These are phyloP conservation scores for Diadegma fenestrale DNA, from an alignment of 2,888 invertebrate species.

Conservation along the genomic window DNA sequence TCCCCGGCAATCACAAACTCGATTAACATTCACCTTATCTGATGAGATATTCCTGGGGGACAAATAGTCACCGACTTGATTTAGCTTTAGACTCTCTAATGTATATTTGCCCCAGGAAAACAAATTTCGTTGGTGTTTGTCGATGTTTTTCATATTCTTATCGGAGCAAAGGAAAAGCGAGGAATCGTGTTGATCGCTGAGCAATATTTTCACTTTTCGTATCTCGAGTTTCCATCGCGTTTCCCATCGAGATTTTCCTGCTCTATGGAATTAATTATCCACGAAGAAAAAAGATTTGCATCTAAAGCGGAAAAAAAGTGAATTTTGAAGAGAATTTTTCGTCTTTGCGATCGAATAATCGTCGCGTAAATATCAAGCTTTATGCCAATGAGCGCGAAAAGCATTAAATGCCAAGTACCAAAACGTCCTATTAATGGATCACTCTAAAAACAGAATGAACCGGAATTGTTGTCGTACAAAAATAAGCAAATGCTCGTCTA, in stretches of 20 bases:
- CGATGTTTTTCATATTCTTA: slow-evolving; percentile 36
- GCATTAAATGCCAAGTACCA: slow-evolving; percentile 61
- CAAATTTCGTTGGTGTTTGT: slow-evolving; percentile 34
- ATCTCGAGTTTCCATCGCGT: neutral
- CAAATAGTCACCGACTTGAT: slow-evolving; percentile 45
- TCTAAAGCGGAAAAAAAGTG: neutral
- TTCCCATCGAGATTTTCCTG: neutral
- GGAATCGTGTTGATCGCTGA: neutral
- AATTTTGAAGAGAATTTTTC: slow-evolving; percentile 1
- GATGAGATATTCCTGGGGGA: slow-evolving; percentile 28
- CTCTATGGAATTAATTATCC: neutral
- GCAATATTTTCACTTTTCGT: neutral
- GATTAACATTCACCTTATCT: slow-evolving; percentile 30
- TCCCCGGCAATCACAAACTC: slow-evolving; percentile 6
- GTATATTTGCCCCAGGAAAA: slow-evolving; percentile 52
- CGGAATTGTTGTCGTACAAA: slow-evolving; percentile 41
- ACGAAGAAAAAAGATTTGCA: neutral
- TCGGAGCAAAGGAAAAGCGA: neutral
- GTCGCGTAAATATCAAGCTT: slow-evolving; percentile 41
- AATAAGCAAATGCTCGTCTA: slow-evolving; percentile 4
- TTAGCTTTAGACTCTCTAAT: slow-evolving; percentile 29
- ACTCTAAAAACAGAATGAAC: slow-evolving; percentile 29
- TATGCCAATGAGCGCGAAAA: slow-evolving; percentile 53
- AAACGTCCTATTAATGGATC: slow-evolving; percentile 60
- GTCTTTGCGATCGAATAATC: neutral